phyloP scores from a whole-genome alignment of 1,140 invertebrate species.

The Ceratina australensis region DNA sequence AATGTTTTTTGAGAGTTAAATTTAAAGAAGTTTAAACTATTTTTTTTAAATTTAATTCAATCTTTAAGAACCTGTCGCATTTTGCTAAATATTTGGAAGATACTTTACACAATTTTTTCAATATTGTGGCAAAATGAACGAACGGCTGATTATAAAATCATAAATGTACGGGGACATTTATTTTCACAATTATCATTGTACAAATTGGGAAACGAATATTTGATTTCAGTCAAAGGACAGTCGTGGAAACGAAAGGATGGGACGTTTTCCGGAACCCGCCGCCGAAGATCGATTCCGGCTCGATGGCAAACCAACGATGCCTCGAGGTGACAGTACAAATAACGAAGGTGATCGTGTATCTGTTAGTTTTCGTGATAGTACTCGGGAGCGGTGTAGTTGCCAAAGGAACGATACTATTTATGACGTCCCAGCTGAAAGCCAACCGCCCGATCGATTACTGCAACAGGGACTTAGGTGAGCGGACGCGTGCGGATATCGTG shows the following conservation, averaged over 20 bases:
- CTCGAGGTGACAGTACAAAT: slow-evolving; percentile 91
- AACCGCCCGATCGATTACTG: slow-evolving; percentile 89
- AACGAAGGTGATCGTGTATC: slow-evolving; percentile 91
- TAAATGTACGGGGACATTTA: too few relatives aligned
- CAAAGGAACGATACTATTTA: slow-evolving; percentile 92
- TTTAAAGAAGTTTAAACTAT: too few relatives aligned
- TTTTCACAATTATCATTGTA: too few relatives aligned
- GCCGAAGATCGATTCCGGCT: slow-evolving; percentile 91
- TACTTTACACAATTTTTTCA: too few relatives aligned
- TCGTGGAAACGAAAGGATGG: slow-evolving; percentile 95
- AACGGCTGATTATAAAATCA: too few relatives aligned
- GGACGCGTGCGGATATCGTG: too few relatives aligned
- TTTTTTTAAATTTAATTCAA: too few relatives aligned
- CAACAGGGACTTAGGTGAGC: slow-evolving; percentile 89
- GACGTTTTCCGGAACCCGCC: slow-evolving; percentile 96
- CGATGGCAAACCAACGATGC: slow-evolving; percentile 92
- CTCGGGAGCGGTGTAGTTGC: slow-evolving; percentile 90
- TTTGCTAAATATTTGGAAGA: too few relatives aligned
- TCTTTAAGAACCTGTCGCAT: too few relatives aligned
- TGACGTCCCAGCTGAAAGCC: slow-evolving; percentile 92
- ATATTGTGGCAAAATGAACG: too few relatives aligned
- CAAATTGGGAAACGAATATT: too few relatives aligned
- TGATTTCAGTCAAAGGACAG: slow-evolving; percentile 87
- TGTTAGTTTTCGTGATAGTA: slow-evolving; percentile 91
- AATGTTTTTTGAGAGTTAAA: too few relatives aligned